These are phyloP conservation scores for Peromyscus aztecus DNA, from an alignment of 2,797 vertebrate genomes.

Conservation along the genomic window DNA sequence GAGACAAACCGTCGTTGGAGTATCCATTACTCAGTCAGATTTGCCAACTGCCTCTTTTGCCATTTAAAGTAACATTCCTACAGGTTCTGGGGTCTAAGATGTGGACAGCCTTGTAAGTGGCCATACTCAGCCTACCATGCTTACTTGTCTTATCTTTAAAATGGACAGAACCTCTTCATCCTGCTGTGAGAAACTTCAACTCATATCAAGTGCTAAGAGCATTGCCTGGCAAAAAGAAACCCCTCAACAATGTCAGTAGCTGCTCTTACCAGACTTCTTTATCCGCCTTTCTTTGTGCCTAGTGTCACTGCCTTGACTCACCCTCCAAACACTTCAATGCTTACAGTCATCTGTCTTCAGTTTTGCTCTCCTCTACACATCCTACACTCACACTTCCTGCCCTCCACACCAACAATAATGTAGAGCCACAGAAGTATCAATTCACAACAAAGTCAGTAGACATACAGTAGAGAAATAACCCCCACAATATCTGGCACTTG, in stretches of 20 bases:
- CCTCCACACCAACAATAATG: background rate
- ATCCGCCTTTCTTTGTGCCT: background rate
- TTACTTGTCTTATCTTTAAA: constrained; percentile 17
- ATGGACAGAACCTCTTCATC: background rate
- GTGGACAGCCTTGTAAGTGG: background rate
- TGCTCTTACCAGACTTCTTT: background rate
- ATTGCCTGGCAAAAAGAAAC: constrained; percentile 25
- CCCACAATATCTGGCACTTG: background rate
- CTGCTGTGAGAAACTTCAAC: background rate
- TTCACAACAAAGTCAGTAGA: background rate
- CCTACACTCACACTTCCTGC: background rate
- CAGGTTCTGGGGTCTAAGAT: background rate
- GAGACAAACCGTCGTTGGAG: background rate
- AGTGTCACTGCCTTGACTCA: background rate
- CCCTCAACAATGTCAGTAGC: background rate
- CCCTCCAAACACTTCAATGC: background rate
- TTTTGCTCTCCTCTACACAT: background rate
- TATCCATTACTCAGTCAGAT: constrained; percentile 19
- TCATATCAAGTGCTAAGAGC: background rate
- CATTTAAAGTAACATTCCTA: background rate
- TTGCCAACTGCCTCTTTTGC: background rate
- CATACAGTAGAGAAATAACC: background rate
- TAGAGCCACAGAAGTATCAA: background rate
- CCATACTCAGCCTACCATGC: background rate
- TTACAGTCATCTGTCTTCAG: background rate